Evolutionary conservation across 2,797 vertebrate species (phyloP).

Genomic region (Phrynocephalus vlangalii): DNA sequence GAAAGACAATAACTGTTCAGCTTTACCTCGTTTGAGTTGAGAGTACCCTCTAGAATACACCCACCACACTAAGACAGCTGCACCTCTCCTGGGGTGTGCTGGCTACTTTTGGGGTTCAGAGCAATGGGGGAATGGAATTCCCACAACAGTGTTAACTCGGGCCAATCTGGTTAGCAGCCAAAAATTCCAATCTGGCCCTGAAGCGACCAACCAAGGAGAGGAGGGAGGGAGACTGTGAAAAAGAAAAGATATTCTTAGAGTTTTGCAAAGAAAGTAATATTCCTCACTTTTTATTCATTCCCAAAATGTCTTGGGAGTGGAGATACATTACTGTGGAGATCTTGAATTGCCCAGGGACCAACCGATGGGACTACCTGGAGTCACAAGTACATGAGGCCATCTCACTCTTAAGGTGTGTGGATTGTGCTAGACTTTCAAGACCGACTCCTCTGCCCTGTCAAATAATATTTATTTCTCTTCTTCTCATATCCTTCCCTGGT

Average conservation of each 20-base stretch:
- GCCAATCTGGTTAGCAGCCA: too few relatives aligned
- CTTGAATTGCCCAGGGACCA: not conserved
- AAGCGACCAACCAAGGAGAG: too few relatives aligned
- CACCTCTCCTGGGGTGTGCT: not conserved
- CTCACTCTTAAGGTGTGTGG: constrained; percentile 24
- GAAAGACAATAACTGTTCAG: not conserved
- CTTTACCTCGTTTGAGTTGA: too few relatives aligned
- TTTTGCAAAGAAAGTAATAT: not conserved
- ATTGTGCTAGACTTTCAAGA: constrained; percentile 45
- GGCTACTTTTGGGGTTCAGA: too few relatives aligned
- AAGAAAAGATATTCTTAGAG: too few relatives aligned
- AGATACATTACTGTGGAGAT: not conserved
- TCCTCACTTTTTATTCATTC: not conserved
- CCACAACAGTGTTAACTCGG: too few relatives aligned
- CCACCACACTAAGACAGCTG: not conserved
- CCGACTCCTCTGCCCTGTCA: constrained; percentile 54
- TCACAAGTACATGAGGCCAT: constrained; percentile 40
- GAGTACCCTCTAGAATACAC: not conserved
- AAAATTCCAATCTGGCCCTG: too few relatives aligned
- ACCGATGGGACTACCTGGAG: not conserved
- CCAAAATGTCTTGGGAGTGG: too few relatives aligned
- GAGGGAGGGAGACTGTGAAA: too few relatives aligned
- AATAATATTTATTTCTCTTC: constrained; percentile 65
- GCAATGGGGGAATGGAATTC: too few relatives aligned
- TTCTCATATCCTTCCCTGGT: constrained; percentile 58